Conservation (phyloP, 2,888 invertebrate species). For the Labia minor region DNA sequence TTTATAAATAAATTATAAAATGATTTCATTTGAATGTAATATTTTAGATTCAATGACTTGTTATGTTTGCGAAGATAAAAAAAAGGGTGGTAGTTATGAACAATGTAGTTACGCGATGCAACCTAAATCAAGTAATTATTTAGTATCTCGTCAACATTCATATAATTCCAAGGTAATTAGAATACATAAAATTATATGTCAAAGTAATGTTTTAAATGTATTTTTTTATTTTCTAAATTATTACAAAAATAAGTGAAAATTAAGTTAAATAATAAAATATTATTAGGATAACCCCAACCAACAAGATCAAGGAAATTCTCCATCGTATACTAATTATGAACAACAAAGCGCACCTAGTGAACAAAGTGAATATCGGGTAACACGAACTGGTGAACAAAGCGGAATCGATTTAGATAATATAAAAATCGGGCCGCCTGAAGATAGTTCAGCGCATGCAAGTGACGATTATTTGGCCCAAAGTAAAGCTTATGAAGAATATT, state of each 20-base stretch:
- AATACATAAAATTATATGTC: too few species aligned
- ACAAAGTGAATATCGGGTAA: not conserved
- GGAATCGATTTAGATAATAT: not conserved
- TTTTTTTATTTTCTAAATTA: not conserved
- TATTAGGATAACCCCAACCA: not conserved
- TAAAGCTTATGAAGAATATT: not conserved
- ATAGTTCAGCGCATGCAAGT: not conserved
- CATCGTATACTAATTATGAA: not conserved
- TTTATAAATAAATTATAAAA: not conserved
- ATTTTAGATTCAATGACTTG: conserved; percentile 29
- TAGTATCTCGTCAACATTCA: conserved; percentile 27
- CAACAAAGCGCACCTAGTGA: not conserved
- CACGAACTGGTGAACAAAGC: not conserved
- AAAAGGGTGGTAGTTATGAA: conserved; percentile 65
- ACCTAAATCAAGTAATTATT: conserved; percentile 37
- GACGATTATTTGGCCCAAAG: not conserved
- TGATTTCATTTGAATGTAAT: not conserved
- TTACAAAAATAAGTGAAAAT: not conserved
- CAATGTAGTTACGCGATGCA: conserved; percentile 67
- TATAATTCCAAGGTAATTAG: conserved; percentile 19
- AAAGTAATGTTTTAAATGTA: not conserved
- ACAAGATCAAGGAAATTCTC: not conserved
- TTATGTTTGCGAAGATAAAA: conserved; percentile 58
- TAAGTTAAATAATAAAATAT: not conserved
- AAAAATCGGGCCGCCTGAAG: not conserved